Evolutionary conservation across 1,140 invertebrate species (phyloP).

Genomic region (Tenebrio molitor): DNA sequence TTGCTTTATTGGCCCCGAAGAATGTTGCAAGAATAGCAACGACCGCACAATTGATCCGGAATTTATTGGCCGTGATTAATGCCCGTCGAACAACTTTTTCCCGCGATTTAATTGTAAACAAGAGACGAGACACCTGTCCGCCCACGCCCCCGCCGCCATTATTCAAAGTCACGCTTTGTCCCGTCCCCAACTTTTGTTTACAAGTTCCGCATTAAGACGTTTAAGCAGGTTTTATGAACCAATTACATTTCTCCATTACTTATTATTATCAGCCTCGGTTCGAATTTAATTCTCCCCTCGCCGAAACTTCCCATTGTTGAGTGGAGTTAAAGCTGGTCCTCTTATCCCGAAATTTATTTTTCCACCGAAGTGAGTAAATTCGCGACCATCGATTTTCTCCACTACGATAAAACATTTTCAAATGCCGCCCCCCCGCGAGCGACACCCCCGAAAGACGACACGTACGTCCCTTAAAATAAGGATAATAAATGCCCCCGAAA

Average conservation of each 20-base stretch:
- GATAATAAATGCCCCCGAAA: conserved; percentile 36
- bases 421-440: no score
- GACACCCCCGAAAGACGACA: background rate
- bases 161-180: conserved; percentile 3
- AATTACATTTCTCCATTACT: conserved; percentile 17
- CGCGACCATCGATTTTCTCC: conserved; percentile 10
- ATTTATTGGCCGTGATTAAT: no score
- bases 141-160: no score
- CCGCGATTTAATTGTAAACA: no score
- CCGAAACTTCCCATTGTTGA: conserved; percentile 18
- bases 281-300: conserved; percentile 24
- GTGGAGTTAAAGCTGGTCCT: conserved; percentile 21
- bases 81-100: no score
- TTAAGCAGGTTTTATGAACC: conserved; percentile 15
- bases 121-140: no score
- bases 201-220: background rate
- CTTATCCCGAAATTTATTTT: conserved; percentile 26
- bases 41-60: no score
- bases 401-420: conserved; percentile 4
- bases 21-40: no score
- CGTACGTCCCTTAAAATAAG: conserved; percentile 15
- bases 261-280: background rate
- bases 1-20: no score
- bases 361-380: conserved; percentile 19
- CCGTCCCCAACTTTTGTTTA: background rate